Evolutionary conservation across 2,797 vertebrate species (phyloP).

Genomic region (Sebastes itinus): DNA sequence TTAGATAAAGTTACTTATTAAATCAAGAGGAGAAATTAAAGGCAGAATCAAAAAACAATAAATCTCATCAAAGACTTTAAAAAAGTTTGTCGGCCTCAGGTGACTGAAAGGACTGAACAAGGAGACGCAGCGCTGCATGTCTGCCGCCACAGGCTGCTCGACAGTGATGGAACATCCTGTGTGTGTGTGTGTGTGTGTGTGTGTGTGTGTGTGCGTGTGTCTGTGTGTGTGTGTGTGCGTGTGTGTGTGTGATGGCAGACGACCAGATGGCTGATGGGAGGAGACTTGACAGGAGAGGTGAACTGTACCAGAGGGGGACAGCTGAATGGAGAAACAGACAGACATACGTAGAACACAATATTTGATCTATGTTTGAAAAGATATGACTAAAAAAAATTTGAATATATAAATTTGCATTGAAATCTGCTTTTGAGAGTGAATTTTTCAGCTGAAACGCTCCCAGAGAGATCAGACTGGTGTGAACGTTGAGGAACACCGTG

Average conservation of each 20-base stretch:
- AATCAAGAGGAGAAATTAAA: not conserved
- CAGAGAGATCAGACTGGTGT: not conserved
- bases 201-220: not conserved
- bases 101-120: constrained; percentile 37
- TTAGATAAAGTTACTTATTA: not conserved
- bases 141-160: constrained; percentile 15
- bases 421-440: too few relatives aligned
- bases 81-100: not conserved
- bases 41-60: not conserved
- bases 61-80: not conserved
- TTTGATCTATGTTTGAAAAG: not conserved
- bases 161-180: constrained; percentile 33
- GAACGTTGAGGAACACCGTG: not conserved
- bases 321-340: not conserved
- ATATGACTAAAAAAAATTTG: not conserved
- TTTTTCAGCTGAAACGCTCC: not conserved
- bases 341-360: not conserved
- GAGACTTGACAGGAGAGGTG: constrained; percentile 45
- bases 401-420: not conserved
- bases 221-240: not conserved
- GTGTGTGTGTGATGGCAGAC: not conserved
- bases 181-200: not conserved
- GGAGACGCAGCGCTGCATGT: constrained; percentile 20
- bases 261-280: constrained; percentile 25
- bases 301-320: not conserved